Base-by-base conservation (phyloP, 1,140 invertebrate species). In the Drosophila truncata region DNA sequence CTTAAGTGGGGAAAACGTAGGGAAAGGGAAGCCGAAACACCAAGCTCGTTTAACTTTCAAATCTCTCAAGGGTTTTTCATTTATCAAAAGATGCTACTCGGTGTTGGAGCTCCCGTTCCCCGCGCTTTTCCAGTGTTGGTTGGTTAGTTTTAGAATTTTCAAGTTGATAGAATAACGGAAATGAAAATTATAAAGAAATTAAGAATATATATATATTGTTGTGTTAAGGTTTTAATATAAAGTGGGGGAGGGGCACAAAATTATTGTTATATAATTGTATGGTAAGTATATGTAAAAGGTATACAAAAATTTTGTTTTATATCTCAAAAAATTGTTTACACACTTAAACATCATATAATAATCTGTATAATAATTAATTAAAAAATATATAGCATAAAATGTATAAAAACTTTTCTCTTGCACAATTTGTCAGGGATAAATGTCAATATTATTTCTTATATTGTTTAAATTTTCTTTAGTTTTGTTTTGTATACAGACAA, bases 351-450 rank as follows among this genome's bases (percentile, higher is more conserved):
- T 66, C 41, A 49, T 82, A 46, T 72, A 74, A 82, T 82, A 74
- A 82, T 82, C 75, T 31, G 62, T 49, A 82, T 78, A 78, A 73
- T 69, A 82, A 82, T 67, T 77, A 44, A 78, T 77, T 77, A 77
- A 76, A 76, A 78, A 66, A 74, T 86, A 78, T 80, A 78, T 80
- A 81, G 81, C 77, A 83, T 86, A 85, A 79, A 77, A 77, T 80
- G 58, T 75, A 67, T 76, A 61, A 80, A 80, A 55, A 69, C 55
- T 66, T 79, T 55, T 63, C 29, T 66, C 41, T 67, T 65, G 81
- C 66, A 70, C 72, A 77, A 75, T 70, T 83, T 70, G 81, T 60
- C 71, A 60, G 57, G 65, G 31, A 29, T 85, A 76, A 71, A 64
- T 72, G 66, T 85, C 67, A 81, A 46, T 71, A 59, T 62, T 63